Evolutionary conservation across 2,113 vertebrate genomes (phyloP).

Genomic region (Engystomops pustulosus): DNA sequence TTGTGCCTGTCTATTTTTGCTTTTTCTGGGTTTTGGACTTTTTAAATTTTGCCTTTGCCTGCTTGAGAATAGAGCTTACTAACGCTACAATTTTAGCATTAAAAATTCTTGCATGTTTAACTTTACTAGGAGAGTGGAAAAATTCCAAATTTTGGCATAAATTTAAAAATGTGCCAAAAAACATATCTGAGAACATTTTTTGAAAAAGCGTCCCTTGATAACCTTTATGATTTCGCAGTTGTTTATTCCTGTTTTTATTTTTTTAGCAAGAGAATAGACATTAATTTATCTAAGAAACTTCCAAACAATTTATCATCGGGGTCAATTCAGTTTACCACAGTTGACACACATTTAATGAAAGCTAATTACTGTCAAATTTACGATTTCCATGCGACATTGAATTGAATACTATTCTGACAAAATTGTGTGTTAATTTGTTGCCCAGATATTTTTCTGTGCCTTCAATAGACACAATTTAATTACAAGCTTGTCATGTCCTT

Average conservation of each 20-base stretch:
- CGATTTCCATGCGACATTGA: conserved; percentile 17
- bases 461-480: conserved; percentile 39
- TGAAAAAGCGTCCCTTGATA: background rate
- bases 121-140: too few species aligned
- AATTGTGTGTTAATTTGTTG: conserved; percentile 11
- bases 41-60: too few species aligned
- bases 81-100: too few species aligned
- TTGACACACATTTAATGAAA: conserved; percentile 20
- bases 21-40: too few species aligned
- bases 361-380: conserved; percentile 17
- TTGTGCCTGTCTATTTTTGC: too few species aligned
- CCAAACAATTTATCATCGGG: background rate
- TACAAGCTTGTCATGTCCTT: conserved; percentile 29
- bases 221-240: background rate
- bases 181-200: too few species aligned
- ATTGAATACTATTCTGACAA: conserved; percentile 2
- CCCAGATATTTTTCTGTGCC: conserved; percentile 9
- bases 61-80: too few species aligned
- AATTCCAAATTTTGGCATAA: too few species aligned
- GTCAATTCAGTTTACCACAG: conserved; percentile 12
- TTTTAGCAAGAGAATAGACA: background rate
- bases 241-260: background rate
- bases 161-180: too few species aligned
- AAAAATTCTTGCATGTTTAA: too few species aligned
- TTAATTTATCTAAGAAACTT: background rate